These are phyloP conservation scores for Phoenicopterus ruber DNA, from an alignment of 2,113 vertebrate genomes.

Conservation along the genomic window DNA sequence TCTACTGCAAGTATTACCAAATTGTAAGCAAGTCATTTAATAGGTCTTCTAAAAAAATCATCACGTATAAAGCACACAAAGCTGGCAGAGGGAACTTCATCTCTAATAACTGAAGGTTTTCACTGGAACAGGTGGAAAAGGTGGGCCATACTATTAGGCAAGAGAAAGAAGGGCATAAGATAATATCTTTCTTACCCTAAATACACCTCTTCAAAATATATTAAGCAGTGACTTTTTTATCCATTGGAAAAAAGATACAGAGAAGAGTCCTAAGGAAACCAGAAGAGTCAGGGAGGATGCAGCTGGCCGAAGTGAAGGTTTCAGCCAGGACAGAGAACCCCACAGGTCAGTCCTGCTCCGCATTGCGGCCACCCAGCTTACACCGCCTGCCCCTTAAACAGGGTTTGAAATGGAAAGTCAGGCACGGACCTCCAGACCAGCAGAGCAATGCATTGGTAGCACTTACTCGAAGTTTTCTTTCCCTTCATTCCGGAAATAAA, in stretches of 20 bases:
- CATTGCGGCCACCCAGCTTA: fast-evolving
- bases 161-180: not conserved
- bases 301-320: not conserved
- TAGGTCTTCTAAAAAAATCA: not conserved
- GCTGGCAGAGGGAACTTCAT: not conserved
- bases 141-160: not conserved
- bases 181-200: not conserved
- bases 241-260: not conserved
- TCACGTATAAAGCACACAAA: not conserved
- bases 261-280: not conserved
- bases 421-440: not conserved
- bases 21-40: not conserved
- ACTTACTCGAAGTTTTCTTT: not conserved
- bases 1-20: not conserved
- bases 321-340: not conserved
- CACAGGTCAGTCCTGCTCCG: not conserved
- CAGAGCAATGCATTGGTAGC: not conserved
- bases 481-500: not conserved
- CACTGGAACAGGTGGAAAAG: not conserved
- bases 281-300: not conserved
- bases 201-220: not conserved
- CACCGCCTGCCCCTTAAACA: not conserved
- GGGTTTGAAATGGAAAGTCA: not conserved
- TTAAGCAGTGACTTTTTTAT: not conserved
- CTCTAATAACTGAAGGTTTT: not conserved